Evolutionary conservation across 2,888 invertebrate species (phyloP).

Genomic region (Dynastes tityus): DNA sequence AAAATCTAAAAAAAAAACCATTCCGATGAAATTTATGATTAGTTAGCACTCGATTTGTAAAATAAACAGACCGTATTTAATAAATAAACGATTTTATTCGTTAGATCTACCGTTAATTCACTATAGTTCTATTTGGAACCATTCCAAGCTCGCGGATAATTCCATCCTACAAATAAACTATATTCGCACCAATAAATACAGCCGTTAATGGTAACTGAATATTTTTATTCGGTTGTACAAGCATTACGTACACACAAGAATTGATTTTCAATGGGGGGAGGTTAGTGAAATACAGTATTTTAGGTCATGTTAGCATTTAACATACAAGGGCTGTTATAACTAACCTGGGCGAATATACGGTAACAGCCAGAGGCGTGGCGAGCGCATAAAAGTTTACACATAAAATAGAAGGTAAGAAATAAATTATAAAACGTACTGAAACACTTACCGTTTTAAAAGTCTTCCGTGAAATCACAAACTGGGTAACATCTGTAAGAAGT

Average conservation of each 20-base stretch:
- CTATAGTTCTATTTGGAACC: conserved; percentile 30
- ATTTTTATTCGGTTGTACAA: conserved; percentile 11
- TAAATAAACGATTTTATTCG: conserved; percentile 34
- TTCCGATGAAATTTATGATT: conserved; percentile 27
- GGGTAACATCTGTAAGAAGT: no score
- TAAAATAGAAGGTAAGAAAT: no score
- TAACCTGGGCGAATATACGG: no score
- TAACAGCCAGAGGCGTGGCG: no score
- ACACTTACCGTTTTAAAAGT: no score
- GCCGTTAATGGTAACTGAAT: conserved; percentile 6
- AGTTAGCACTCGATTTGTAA: conserved; percentile 10
- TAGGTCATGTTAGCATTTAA: no score
- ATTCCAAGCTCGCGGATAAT: conserved; percentile 26
- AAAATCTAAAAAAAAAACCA: background rate
- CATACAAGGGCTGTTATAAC: no score
- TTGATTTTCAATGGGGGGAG: background rate
- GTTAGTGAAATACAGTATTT: no score
- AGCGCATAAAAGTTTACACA: no score
- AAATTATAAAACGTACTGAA: no score
- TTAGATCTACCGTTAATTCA: conserved; percentile 28
- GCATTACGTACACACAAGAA: background rate
- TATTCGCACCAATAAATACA: conserved; percentile 13
- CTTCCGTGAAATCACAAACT: no score
- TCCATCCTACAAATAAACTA: background rate
- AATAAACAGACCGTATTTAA: conserved; percentile 23